Base-by-base conservation (phyloP, 2,888 invertebrate species). In the Dendrolimus pini region DNA sequence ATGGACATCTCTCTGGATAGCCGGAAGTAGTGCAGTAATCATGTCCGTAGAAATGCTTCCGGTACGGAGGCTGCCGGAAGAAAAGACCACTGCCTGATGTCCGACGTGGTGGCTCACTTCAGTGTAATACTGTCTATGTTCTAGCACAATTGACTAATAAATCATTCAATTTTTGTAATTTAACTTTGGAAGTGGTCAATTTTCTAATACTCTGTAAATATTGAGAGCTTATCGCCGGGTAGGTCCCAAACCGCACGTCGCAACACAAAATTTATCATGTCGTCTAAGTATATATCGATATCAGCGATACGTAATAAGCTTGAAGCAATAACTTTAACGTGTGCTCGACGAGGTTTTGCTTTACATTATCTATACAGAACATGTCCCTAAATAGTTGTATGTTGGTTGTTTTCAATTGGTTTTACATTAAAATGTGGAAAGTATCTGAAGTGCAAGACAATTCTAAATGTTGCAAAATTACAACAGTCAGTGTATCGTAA, bases 161-260 rank as follows among this genome's bases (percentile, higher is more conserved):
- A 75, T 77, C 81, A 82, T 83, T 76, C 70, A 82, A 77, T 80
- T 88, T 77, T 89, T 89, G 84, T 89, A 87, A 82, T 83, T 83
- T 83, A 84, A 82, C 81, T 84, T 84, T 86, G 84, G 82, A 87
- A 85, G 83, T 86, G 86, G 87, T 89, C 85, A 89, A 89, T 90
- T 89, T 88, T 88, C 83, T 89, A 89, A 83, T 85, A 85, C 80
- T 86, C 80, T 89, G 89, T 89, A 89, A 83, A 89, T 90, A 89
- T 80, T 81, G 85, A 85, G 87, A 86, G 90, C 90, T 90, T 89
- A 85, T 78, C 79, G 89, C 86, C 85, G 86, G 87, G 86, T 83
- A 82, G 80, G 81, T 78, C 84, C 83, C 86, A 80, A 78, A 75
- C 74, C 77, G 88, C 89, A 87, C 86, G 77, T 82, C 78, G 85